Percentiles rank a stretch among this genome's conserved stretches.
These are phyloP conservation scores for Stenotaenia linearis DNA, from an alignment of 2,888 invertebrate species.

Conservation along the genomic window DNA sequence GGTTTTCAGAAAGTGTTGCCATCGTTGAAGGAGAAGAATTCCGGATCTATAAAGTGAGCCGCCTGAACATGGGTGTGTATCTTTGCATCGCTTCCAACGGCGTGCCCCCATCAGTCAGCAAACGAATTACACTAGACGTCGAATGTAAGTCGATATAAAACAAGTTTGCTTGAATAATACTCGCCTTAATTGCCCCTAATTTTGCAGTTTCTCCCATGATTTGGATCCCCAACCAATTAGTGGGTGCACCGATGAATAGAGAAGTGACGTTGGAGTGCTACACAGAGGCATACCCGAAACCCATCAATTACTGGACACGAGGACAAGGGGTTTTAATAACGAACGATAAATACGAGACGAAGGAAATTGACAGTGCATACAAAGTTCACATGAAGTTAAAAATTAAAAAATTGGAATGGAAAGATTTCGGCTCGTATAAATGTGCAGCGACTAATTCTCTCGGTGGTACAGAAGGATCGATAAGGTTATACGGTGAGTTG, in stretches of 20 bases:
- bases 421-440: conserved; percentile 35
- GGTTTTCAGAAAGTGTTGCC: conserved; percentile 56
- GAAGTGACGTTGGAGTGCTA: conserved; percentile 71
- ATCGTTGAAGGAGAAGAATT: conserved; percentile 81
- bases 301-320: conserved; percentile 74
- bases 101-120: conserved; percentile 83
- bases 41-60: conserved; percentile 78
- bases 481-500: conserved; percentile 34
- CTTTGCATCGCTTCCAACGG: conserved; percentile 89
- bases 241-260: conserved; percentile 69
- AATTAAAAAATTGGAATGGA: conserved; percentile 55
- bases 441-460: conserved; percentile 36
- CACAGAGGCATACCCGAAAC: conserved; percentile 79
- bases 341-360: conserved; percentile 73
- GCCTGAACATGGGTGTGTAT: conserved; percentile 88
- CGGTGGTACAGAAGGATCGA: conserved; percentile 36
- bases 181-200: not conserved
- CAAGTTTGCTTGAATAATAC: not conserved
- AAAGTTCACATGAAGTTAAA: conserved; percentile 87
- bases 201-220: conserved; percentile 76
- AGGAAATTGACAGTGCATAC: conserved; percentile 75
- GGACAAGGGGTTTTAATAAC: conserved; percentile 39
- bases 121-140: conserved; percentile 72
- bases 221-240: conserved; percentile 73
- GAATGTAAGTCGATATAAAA: conserved; percentile 62